Conservation (phyloP, 1,140 invertebrate genomes). For the Brachionus calyciflorus region DNA sequence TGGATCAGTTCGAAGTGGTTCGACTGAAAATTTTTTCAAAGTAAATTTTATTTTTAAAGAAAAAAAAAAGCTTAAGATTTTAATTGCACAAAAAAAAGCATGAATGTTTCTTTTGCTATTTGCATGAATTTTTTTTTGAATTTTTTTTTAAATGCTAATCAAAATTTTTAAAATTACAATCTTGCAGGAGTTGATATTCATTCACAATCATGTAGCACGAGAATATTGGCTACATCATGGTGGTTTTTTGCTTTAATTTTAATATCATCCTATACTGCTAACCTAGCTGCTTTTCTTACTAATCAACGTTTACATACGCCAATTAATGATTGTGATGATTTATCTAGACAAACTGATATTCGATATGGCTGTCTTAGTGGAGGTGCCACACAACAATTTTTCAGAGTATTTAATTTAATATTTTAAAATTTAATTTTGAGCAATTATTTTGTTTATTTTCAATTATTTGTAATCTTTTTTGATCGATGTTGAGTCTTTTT, state of each 20-base stretch:
- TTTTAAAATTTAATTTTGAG: no score
- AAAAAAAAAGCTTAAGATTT: no score
- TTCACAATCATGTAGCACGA: slow-evolving; percentile 69
- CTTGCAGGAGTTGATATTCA: slow-evolving; percentile 18
- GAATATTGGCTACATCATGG: slow-evolving; percentile 93
- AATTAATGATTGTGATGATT: slow-evolving; percentile 67
- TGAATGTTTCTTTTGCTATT: no score
- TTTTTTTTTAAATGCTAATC: slow-evolving; percentile 26
- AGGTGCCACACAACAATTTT: slow-evolving; percentile 47
- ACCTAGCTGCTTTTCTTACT: slow-evolving; percentile 88
- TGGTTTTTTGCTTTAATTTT: slow-evolving; percentile 99
- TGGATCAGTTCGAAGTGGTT: slow-evolving; percentile 49
- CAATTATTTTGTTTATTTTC: no score
- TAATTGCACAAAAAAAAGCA: no score
- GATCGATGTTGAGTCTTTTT: no score
- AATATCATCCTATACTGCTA: slow-evolving; percentile 97
- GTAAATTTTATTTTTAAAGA: slow-evolving; percentile 2
- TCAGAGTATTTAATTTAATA: slow-evolving; percentile 47
- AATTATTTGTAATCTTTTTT: no score
- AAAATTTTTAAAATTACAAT: slow-evolving; percentile 29
- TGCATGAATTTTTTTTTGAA: slow-evolving; percentile 5
- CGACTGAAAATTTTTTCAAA: slow-evolving; percentile 47
- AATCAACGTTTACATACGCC: slow-evolving; percentile 92
- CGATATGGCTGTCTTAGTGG: slow-evolving; percentile 53
- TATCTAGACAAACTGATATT: slow-evolving; percentile 49